Evolutionary conservation across 2,888 invertebrate species (phyloP).

Genomic region (Stenodema calcarata): DNA sequence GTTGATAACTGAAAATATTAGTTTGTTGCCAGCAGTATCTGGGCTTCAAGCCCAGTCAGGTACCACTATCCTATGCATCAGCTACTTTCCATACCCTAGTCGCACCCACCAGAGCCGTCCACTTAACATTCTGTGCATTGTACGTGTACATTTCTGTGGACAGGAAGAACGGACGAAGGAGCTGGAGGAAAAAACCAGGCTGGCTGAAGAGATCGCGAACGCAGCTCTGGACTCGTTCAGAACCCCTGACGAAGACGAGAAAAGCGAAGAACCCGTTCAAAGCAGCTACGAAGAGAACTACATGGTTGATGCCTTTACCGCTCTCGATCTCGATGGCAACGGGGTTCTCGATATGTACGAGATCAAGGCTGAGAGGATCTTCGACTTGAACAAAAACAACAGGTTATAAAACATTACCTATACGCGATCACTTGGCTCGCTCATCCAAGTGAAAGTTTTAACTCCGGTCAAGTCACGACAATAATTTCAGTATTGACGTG

Average conservation of each 20-base stretch:
- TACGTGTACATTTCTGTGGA: not conserved
- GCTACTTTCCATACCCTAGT: too few species aligned
- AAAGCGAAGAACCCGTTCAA: not conserved
- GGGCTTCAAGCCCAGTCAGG: too few species aligned
- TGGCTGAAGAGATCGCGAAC: not conserved
- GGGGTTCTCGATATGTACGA: constrained; percentile 13
- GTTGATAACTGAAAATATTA: too few species aligned
- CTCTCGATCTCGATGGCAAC: not conserved
- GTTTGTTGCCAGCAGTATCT: too few species aligned
- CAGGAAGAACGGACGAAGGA: not conserved
- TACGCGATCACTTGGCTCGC: too few species aligned
- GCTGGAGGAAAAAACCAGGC: not conserved
- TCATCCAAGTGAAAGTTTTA: too few species aligned
- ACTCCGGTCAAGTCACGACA: too few species aligned
- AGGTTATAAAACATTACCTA: not conserved
- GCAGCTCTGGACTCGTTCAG: not conserved
- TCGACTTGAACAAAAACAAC: constrained; percentile 38
- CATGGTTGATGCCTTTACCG: not conserved
- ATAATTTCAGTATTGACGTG: too few species aligned
- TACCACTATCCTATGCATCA: too few species aligned
- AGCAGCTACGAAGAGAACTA: not conserved
- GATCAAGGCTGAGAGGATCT: not conserved
- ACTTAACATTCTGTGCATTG: too few species aligned
- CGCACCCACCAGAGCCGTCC: too few species aligned
- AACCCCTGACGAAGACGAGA: not conserved